Base-by-base conservation (phyloP, 2,797 vertebrate genomes). In the Pampus argenteus region DNA sequence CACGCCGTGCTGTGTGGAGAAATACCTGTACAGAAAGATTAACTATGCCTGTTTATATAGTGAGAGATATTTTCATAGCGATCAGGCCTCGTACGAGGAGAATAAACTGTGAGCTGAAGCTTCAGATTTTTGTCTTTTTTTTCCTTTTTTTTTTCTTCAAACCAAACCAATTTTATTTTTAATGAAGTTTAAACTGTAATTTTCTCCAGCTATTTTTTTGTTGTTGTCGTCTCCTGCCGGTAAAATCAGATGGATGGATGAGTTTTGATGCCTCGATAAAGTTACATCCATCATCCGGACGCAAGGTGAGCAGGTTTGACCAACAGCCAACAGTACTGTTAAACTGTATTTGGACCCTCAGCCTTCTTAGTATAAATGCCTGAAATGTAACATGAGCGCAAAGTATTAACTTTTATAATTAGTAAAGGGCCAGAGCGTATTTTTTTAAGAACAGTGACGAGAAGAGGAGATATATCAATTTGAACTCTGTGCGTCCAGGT, bases 1-100 rank as follows among this genome's bases (percentile, higher is more conserved):
- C 23, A 42, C 38, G 8, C 52, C 11, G 1, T 28, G 47, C 59
- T 66, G 86, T 63, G 71, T 72, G 68, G 59, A 81, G 22, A 52
- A 26, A 44, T 9, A 18, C 55, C 54, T 81, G 72, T 76, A 71
- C 84, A 86, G 67, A 78, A 63, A 62, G 59, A 79, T 50, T 5
- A 52, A 58, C 62, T 71, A 36, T 55, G 57, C 55, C 66, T 78
- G 75, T 81, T 87, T 79, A 73, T 84, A 80, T 36, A 44, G 54
- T 9, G 29, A 88, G 74, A 88, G 80, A 87, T 92, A 87, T 91
- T 91, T 91, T 90, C 84, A 70, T 87, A 89, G 66, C 5, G 20
- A 74, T 49, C 40, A 7, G 51, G 65, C 29, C 48, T 70, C 67
- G 28, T 9, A 17, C 34, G 29, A 48, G 17, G 8, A 3, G 54